Conservation (phyloP, 2,113 vertebrate species). For the Halichoerus grypus region DNA sequence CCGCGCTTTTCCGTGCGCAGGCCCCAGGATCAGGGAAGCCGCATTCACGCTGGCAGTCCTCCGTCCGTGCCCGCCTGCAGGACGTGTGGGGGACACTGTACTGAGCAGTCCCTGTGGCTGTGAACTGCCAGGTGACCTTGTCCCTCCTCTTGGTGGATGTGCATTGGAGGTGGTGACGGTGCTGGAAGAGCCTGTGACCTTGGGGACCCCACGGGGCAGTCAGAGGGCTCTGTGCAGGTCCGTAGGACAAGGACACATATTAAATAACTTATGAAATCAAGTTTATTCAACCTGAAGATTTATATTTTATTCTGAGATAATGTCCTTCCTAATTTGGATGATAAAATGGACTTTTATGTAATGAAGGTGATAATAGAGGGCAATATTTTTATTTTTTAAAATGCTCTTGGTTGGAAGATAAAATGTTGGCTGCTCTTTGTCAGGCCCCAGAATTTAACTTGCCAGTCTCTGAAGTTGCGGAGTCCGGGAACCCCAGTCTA, state of each 20-base stretch:
- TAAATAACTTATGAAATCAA: neutral
- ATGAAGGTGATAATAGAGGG: neutral
- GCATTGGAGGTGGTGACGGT: neutral
- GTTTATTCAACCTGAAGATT: neutral
- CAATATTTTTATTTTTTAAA: neutral
- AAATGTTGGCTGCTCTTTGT: neutral
- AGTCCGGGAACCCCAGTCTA: accelerated
- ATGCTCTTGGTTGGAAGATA: neutral
- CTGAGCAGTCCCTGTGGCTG: neutral
- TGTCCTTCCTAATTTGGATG: neutral
- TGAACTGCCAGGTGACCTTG: accelerated
- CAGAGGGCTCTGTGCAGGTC: neutral
- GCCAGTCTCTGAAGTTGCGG: too few species aligned
- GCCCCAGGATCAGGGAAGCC: neutral
- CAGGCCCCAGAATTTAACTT: neutral
- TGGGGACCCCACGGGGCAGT: neutral
- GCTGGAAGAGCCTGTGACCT: neutral
- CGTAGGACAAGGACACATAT: accelerated
- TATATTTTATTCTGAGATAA: neutral
- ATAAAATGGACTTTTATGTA: neutral
- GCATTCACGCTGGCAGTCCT: accelerated
- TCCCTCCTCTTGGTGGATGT: neutral
- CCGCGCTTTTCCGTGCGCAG: accelerated
- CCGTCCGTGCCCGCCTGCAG: accelerated
- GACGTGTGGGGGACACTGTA: neutral